phyloP scores from a whole-genome alignment of 2,113 vertebrate genomes.

The Bungarus multicinctus region DNA sequence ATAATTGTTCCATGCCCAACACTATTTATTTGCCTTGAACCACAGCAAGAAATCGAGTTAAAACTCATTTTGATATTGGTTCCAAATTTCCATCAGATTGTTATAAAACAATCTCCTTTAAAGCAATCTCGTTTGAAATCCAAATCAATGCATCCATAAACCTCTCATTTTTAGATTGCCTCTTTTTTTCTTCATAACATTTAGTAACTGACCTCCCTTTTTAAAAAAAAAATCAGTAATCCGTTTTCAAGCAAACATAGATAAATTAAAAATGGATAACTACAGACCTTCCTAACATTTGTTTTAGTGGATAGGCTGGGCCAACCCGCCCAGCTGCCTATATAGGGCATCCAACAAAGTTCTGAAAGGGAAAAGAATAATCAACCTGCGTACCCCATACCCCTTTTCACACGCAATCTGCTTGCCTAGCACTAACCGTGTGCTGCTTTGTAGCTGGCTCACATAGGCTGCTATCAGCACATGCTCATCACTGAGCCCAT shows the following conservation, averaged over 20 bases:
- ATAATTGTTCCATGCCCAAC: not conserved
- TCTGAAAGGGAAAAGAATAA: not conserved
- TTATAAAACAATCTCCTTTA: not conserved
- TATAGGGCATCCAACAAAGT: too few relatives aligned
- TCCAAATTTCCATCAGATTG: not conserved
- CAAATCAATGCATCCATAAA: not conserved
- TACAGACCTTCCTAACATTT: not conserved
- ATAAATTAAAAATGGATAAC: not conserved
- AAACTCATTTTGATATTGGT: not conserved
- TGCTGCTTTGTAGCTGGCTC: slow-evolving; percentile 66
- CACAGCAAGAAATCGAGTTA: not conserved
- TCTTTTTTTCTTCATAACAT: not conserved
- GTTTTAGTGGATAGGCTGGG: not conserved
- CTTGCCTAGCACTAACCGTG: slow-evolving; percentile 68
- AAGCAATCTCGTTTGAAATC: not conserved
- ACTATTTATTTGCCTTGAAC: not conserved
- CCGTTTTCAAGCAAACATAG: not conserved
- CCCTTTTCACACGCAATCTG: not conserved
- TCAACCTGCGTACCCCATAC: not conserved
- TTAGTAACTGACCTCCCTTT: not conserved
- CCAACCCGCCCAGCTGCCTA: not conserved
- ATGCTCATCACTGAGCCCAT: slow-evolving; percentile 69
- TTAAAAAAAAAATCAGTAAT: not conserved
- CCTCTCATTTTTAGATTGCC: not conserved
- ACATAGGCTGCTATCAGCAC: slow-evolving; percentile 72